Evolutionary conservation across 2,888 invertebrate genomes (phyloP).

Genomic region (Napeogenes inachia): DNA sequence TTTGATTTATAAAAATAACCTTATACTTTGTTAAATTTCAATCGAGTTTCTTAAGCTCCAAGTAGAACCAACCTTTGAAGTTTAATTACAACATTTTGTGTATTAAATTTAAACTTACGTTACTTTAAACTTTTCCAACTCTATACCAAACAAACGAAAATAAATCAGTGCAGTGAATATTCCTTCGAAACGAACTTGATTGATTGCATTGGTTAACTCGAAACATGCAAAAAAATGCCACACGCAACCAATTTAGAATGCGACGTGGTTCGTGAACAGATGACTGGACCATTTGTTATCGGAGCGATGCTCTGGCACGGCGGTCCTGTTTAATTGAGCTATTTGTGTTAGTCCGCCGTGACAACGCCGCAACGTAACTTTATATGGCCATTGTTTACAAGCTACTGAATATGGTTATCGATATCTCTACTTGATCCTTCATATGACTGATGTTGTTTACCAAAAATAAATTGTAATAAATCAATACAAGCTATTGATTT

Average conservation of each 20-base stretch:
- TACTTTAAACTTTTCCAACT: constrained; percentile 11
- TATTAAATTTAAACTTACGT: constrained; percentile 12
- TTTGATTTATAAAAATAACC: constrained; percentile 47
- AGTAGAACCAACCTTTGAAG: no score
- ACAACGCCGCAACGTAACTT: constrained; percentile 53
- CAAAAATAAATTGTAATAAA: background rate
- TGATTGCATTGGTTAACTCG: constrained; percentile 44
- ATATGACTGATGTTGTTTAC: background rate
- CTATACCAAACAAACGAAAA: constrained; percentile 22
- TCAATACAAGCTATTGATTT: background rate
- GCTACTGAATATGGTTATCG: constrained; percentile 20
- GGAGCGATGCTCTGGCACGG: constrained; percentile 46
- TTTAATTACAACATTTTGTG: no score
- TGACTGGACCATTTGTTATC: constrained; percentile 52
- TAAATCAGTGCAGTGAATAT: constrained; percentile 27
- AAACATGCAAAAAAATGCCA: constrained; percentile 46
- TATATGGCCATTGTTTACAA: constrained; percentile 47
- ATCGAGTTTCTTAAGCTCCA: background rate
- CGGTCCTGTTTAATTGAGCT: constrained; percentile 66
- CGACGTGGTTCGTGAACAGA: constrained; percentile 57
- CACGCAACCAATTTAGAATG: constrained; percentile 63
- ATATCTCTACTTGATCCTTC: constrained; percentile 5
- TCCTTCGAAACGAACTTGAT: constrained; percentile 40
- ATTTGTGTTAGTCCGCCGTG: constrained; percentile 63
- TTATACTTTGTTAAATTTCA: background rate